Base-by-base conservation (phyloP, 1,140 invertebrate genomes). In the Drosophila malerkotliana region DNA sequence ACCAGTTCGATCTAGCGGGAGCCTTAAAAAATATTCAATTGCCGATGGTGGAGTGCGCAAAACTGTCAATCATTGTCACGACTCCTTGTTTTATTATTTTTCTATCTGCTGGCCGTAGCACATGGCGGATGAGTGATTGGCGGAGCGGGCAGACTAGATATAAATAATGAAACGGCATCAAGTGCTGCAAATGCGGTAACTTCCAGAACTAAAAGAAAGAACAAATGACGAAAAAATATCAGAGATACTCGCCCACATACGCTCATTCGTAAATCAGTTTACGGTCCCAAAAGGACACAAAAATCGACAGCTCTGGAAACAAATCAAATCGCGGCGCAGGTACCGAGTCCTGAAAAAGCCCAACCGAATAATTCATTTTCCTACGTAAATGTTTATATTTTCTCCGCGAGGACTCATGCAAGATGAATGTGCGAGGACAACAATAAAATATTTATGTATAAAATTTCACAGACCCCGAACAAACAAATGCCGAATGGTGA, bases 371-470 rank as follows among this genome's bases (percentile, higher is more conserved):
- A 41, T 64, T 74, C 37, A 56, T 73, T 51, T 73, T 26, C 8
- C 24, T n/a, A 32, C 8, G 15, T 12, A 24, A 6, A 9, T 37
- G 8, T 37, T 54, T 28, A n/a, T 24, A 28, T 39, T 24, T 24
- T 32, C 6, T 32, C 28, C 28, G 14, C 10, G 12, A 8, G 24
- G 56, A 8, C 32, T 32, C 28, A 37, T 44, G 51, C 39, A 72
- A 74, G 71, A 74, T 74, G 74, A 66, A 74, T 74, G 59, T 39
- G 52, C 14, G 52, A 51, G 24, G 24, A 41, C 15, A 51, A 55
- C 52, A 52, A 74, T 74, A 73, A 74, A 74, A 74, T 74, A 74
- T 74, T 64, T 74, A 64, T 57, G 10, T 37, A 45, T 39, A 51
- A 72, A 53, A 72, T 26, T 14, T 30, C 26, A 18, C 3, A 53